Evolutionary conservation across 2,888 invertebrate genomes (phyloP), one percentile per base, ranked within the genome.

Genomic region (Dinocampus coccinellae): DNA sequence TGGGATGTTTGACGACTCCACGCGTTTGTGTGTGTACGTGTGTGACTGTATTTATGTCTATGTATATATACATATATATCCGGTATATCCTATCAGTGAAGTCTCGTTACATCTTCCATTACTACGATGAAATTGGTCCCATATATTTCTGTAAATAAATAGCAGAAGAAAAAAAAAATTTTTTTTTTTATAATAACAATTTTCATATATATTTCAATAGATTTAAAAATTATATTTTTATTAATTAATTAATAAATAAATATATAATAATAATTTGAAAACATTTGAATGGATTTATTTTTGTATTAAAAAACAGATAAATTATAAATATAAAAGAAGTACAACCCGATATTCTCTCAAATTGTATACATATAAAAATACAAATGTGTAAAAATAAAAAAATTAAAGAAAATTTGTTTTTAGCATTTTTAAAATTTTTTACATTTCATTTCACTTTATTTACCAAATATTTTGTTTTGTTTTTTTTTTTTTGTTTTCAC

Each of bases 61-160:
- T 33, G 33, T 33, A 7, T 33, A 33, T 33, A 36, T 36, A 9
- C 10, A 36, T 9, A 1, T 4, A 36, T 13, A 22, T 13, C 11
- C 29, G 1, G 22, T 13, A 24, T 20, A 24, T 20, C 36, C 52
- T 72, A 73, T 80, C 71, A 75, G 62, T 55, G 24, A 29, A 67
- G 75, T 76, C 75, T 77, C 77, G 70, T 74, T 76, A 75, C 76
- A 75, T 73, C 73, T 73, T 76, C 79, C 81, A 82, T 83, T 72
- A 47, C 47, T 16, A 76, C 72, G 74, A 68, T 70, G 74, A 72
- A 73, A 74, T 67, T 69, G 74, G 61, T 74, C 70, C 69, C 69
- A 64, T 65, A 67, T 74, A 71, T 75, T 80, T 82, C 22, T 60
- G 13, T 33, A 36, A 60, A 33, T 60, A 60, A 60, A 33, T 10